phyloP scores from a whole-genome alignment of 2,113 vertebrate genomes.

The Sylvia atricapilla region DNA sequence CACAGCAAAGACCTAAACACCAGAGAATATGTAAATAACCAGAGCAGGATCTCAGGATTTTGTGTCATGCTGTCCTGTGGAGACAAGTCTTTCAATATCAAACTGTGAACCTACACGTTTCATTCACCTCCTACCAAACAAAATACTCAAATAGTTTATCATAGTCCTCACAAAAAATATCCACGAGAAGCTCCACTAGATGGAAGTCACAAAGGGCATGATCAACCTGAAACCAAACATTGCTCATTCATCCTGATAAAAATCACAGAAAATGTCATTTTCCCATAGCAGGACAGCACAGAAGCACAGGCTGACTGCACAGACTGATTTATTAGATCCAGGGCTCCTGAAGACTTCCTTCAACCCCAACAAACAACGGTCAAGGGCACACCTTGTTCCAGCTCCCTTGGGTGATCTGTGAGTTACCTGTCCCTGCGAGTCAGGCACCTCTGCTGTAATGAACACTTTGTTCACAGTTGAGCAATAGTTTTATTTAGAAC shows the following conservation, averaged over 20 bases:
- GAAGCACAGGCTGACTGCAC: neutral
- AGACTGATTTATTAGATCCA: neutral
- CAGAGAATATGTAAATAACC: neutral
- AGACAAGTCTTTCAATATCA: neutral
- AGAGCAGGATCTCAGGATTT: neutral
- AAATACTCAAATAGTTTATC: neutral
- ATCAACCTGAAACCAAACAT: neutral
- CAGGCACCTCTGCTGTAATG: neutral
- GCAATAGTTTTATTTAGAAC: constrained; percentile 8
- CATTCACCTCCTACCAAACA: neutral
- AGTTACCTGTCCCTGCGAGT: neutral
- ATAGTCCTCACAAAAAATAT: neutral
- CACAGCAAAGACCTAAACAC: neutral
- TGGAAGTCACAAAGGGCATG: neutral
- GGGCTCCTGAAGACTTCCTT: neutral
- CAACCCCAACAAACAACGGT: neutral
- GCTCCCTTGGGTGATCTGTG: neutral
- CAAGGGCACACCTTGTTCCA: constrained; percentile 11
- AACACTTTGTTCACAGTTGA: constrained; percentile 26
- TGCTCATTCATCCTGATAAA: neutral
- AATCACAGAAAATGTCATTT: neutral
- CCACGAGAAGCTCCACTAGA: neutral
- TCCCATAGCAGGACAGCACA: neutral
- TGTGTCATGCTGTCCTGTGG: neutral
- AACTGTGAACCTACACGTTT: neutral